Evolutionary conservation across 2,888 invertebrate species (phyloP), one percentile per base, ranked within the genome.

Genomic region (Saturnia pavonia): DNA sequence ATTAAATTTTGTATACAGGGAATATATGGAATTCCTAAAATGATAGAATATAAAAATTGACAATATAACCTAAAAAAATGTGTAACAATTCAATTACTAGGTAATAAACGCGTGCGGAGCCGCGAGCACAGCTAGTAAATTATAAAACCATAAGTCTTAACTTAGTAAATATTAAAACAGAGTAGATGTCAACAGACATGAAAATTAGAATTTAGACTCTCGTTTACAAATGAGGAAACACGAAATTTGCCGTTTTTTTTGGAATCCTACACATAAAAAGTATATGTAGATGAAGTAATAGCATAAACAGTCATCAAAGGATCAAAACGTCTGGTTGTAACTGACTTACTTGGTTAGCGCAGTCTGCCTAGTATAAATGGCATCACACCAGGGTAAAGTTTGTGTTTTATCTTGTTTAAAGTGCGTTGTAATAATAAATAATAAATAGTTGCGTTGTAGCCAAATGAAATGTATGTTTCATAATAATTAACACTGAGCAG

Each of bases 401-500:
- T 51, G 48, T 51, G 19, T 19, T 51, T 16, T 19, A 51, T 19
- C 19, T 19, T 4, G 19, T 3, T 65, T 65, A 0, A 40, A 63
- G 11, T 34, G 63, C n/a, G 14, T 34, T 16, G 16, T 9, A 22
- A 11, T n/a, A n/a, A n/a, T n/a, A n/a, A n/a, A n/a, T n/a, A n/a
- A n/a, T n/a, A n/a, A 54, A 54, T 60, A 60, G 27, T 60, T 60
- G 9, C 27, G 25, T 12, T 27, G 57, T 60, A 25, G 27, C 25
- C 25, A 19, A 60, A 60, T n/a, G 34, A 34, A 19, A 65, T 4
- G n/a, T n/a, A n/a, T 25, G 65, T 65, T 65, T 65, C 40, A 40
- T 65, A 40, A 65, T 65, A 65, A 65, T 65, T 34, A 65, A 40
- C 40, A 65, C 65, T 34, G 65, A 65, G 40, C 65, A 65, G 40